Base-by-base conservation (phyloP, 2,797 vertebrate genomes). In the Eulemur rubriventer region DNA sequence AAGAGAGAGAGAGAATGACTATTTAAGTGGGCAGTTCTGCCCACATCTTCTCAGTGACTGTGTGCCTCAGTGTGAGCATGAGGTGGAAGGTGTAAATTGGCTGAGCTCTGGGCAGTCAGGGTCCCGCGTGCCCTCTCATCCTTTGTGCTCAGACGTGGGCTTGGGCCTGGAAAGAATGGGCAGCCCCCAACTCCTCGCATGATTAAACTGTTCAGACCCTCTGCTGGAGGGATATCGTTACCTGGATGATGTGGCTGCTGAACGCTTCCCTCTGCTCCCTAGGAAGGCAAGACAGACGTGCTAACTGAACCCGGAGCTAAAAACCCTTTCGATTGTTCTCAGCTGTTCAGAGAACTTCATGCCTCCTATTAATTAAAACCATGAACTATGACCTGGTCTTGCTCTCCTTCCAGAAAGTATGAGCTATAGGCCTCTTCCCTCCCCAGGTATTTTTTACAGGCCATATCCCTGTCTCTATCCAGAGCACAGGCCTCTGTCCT, bases 81-180 rank as follows among this genome's bases (percentile, higher is more conserved):
- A 2, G 50, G 4, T 9, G 43, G 38, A 28, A 48, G 50, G 30
- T 28, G 14, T 28, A 8, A 28, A 14, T 30, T 79, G 78, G 61
- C 72, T 28, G 8, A 41, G 7, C 20, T 5, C 41, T 20, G 2
- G n/a, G 28, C 35, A 3, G 43, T n/a, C 48, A 10, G 18, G 17
- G 52, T 57, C 65, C 43, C n/a, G 4, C 2, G 0, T 46, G 6
- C 13, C 61, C 7, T 28, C n/a, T 73, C 7, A 1, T 4, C 12
- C 35, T 83, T 55, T 0, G 0, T 17, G 16, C 20, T 33, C 52
- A 84, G 33, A 63, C 7, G 12, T 30, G 33, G 18, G 33, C 18
- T 52, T 79, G 33, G 43, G 17, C 46, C 17, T 78, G 28, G 24
- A 88, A 65, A 28, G 26, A 65, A 70, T 20, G 41, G 52, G 2